These are phyloP conservation scores for Micrasema longulum DNA, from an alignment of 1,140 invertebrate genomes.

Conservation along the genomic window DNA sequence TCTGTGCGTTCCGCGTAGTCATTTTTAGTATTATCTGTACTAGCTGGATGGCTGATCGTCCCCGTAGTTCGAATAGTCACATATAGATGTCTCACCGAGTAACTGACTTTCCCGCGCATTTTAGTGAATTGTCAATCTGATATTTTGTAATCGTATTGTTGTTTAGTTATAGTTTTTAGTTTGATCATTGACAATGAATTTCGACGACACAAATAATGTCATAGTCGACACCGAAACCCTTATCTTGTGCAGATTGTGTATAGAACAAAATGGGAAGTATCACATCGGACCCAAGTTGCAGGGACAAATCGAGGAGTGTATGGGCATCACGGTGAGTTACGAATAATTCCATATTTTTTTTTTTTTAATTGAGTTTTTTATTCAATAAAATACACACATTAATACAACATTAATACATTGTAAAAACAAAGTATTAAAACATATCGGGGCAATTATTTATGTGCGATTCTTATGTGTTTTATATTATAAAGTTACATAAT, in stretches of 20 bases:
- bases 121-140: too few relatives aligned
- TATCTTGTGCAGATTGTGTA: constrained; percentile 9
- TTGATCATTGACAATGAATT: too few relatives aligned
- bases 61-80: too few relatives aligned
- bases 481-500: neutral
- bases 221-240: constrained; percentile 28
- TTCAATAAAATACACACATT: too few relatives aligned
- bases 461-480: too few relatives aligned
- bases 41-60: too few relatives aligned
- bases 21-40: too few relatives aligned
- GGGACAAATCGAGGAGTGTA: constrained; percentile 1
- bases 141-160: too few relatives aligned
- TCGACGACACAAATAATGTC: neutral
- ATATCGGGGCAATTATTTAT: too few relatives aligned
- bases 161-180: neutral
- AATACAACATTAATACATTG: too few relatives aligned
- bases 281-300: neutral
- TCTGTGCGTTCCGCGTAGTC: too few relatives aligned
- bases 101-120: neutral
- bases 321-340: constrained; percentile 6
- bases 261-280: constrained; percentile 15
- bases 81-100: neutral
- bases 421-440: too few relatives aligned
- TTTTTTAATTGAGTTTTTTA: neutral
- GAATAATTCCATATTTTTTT: neutral